Percentiles rank a stretch among this genome's conserved stretches.
phyloP scores from a whole-genome alignment of 1,140 invertebrate genomes.

The Euura saliciscinereae region DNA sequence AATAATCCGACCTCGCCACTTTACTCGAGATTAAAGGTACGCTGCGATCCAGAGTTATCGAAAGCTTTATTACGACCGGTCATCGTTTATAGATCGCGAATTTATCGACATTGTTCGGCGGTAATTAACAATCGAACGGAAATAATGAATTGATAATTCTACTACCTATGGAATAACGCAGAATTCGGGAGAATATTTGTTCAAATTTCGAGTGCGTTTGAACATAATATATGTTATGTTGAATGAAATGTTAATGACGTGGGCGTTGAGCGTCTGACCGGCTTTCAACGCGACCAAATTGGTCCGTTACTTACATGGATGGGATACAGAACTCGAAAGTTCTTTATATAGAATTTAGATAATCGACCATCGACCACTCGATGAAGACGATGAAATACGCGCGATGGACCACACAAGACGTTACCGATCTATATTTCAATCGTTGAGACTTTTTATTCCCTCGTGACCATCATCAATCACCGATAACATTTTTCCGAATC shows the following conservation, averaged over 20 bases:
- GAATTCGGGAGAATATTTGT: background rate
- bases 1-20: conserved; percentile 43
- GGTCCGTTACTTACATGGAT: background rate
- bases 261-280: background rate
- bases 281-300: background rate
- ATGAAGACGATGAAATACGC: too few species aligned
- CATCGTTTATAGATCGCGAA: background rate
- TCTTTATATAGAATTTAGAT: conserved; percentile 1
- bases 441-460: too few species aligned
- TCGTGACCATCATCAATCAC: too few species aligned
- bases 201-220: background rate
- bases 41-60: conserved; percentile 16
- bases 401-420: too few species aligned
- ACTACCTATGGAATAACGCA: too few species aligned
- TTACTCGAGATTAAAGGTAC: conserved; percentile 46
- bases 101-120: background rate
- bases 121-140: background rate
- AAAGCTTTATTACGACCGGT: background rate
- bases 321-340: background rate
- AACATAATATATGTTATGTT: too few species aligned
- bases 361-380: background rate
- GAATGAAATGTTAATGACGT: background rate
- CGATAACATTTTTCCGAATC: too few species aligned
- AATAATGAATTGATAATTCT: background rate
- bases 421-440: too few species aligned